A percentile compares a stretch with the other conserved stretches of the same genome.
Conservation (phyloP, 2,888 invertebrate genomes). For the Philonicus albiceps region DNA sequence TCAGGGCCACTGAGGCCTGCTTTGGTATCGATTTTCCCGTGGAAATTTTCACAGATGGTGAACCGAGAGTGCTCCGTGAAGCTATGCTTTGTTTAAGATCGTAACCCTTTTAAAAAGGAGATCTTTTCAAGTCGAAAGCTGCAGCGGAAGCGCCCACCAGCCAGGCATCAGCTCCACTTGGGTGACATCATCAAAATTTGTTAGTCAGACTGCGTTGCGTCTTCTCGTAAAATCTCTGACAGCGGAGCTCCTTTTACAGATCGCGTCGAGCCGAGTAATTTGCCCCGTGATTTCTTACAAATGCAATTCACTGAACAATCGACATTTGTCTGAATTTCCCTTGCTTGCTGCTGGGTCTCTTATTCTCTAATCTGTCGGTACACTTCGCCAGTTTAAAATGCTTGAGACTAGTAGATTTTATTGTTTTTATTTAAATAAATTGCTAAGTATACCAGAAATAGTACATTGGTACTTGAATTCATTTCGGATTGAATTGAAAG, state of each 20-base stretch:
- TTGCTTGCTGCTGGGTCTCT: not conserved
- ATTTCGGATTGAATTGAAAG: too few relatives aligned
- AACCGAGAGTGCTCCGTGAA: not conserved
- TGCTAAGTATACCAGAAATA: too few relatives aligned
- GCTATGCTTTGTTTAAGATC: not conserved
- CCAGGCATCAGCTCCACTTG: not conserved
- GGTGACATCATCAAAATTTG: constrained; percentile 13
- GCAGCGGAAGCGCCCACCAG: not conserved
- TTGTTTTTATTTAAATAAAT: too few relatives aligned
- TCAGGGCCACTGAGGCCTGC: not conserved
- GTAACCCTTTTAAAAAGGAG: not conserved
- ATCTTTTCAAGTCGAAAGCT: not conserved
- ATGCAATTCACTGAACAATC: not conserved
- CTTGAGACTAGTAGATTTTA: too few relatives aligned
- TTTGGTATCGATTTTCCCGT: not conserved
- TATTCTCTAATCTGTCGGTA: not conserved
- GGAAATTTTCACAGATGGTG: not conserved
- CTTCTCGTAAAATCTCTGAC: not conserved
- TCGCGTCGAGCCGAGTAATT: not conserved
- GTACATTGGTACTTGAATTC: too few relatives aligned
- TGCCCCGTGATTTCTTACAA: not conserved
- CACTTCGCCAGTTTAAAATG: too few relatives aligned
- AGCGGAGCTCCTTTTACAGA: not conserved
- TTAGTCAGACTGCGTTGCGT: constrained; percentile 4
- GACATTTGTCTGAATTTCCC: not conserved